phyloP scores from a whole-genome alignment of 2,888 invertebrate genomes.

The Eupithecia centaureata region DNA sequence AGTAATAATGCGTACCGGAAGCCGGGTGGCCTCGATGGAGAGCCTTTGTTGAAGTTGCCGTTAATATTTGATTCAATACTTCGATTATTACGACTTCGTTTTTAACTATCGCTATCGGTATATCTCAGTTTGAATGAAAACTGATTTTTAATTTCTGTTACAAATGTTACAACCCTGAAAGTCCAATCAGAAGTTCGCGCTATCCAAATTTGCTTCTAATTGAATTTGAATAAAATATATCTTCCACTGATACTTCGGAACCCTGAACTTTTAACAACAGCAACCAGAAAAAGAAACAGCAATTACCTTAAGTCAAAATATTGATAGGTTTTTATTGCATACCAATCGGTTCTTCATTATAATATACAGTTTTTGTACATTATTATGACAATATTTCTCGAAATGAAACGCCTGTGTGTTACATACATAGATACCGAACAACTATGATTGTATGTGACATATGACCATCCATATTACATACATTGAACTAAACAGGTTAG shows the following conservation, averaged over 20 bases:
- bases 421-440: not conserved
- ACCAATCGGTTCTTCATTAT: not conserved
- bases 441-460: not conserved
- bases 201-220: not conserved
- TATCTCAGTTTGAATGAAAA: not conserved
- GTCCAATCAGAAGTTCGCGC: not conserved
- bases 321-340: not conserved
- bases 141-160: not conserved
- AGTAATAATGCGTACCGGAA: slow-evolving; percentile 70
- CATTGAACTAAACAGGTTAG: not conserved
- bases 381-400: not conserved
- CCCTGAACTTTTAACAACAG: not conserved
- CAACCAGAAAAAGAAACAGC: not conserved
- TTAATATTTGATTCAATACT: slow-evolving; percentile 17
- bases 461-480: slow-evolving; percentile 1
- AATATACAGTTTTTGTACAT: not conserved
- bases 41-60: slow-evolving; percentile 41
- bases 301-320: not conserved
- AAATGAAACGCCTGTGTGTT: not conserved
- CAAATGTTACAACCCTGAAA: not conserved
- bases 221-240: not conserved
- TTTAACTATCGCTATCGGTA: not conserved
- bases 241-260: not conserved
- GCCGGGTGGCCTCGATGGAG: slow-evolving; percentile 60
- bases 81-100: slow-evolving; percentile 7